phyloP scores from a whole-genome alignment of 2,113 vertebrate genomes.

The Indicator indicator region DNA sequence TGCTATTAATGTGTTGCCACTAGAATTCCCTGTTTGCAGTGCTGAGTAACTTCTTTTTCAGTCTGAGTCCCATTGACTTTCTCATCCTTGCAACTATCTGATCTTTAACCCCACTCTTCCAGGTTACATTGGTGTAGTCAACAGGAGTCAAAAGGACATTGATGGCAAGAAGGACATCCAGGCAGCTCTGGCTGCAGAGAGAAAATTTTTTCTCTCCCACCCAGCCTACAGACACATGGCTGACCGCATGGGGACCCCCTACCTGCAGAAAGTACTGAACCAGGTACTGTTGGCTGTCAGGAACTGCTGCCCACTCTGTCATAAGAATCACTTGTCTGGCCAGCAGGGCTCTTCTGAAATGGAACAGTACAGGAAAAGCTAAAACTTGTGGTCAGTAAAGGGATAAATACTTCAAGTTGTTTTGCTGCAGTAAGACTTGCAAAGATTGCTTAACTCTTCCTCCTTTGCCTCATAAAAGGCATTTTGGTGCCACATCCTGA shows the following conservation, averaged over 20 bases:
- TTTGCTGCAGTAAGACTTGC: not conserved
- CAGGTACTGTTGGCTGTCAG: constrained; percentile 81
- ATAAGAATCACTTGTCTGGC: not conserved
- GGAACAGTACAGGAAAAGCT: not conserved
- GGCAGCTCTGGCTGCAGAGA: constrained; percentile 92
- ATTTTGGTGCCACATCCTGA: not conserved
- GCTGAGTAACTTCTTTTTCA: not conserved
- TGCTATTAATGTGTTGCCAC: not conserved
- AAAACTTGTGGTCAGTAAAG: not conserved
- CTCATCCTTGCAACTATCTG: not conserved
- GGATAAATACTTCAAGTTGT: not conserved
- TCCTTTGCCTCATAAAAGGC: not conserved
- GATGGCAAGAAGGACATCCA: constrained; percentile 97
- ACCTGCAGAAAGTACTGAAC: constrained; percentile 95
- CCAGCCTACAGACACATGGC: constrained; percentile 94
- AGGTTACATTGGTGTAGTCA: constrained; percentile 98
- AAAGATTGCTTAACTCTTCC: not conserved
- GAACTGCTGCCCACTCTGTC: not conserved
- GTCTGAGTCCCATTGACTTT: not conserved
- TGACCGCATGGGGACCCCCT: constrained; percentile 98
- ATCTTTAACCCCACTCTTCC: not conserved
- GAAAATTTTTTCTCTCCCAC: constrained; percentile 98
- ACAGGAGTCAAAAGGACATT: constrained; percentile 98
- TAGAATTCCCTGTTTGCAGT: not conserved
- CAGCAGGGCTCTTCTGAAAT: not conserved